Base-by-base conservation (phyloP, 2,888 invertebrate species). In the Troides aeacus region DNA sequence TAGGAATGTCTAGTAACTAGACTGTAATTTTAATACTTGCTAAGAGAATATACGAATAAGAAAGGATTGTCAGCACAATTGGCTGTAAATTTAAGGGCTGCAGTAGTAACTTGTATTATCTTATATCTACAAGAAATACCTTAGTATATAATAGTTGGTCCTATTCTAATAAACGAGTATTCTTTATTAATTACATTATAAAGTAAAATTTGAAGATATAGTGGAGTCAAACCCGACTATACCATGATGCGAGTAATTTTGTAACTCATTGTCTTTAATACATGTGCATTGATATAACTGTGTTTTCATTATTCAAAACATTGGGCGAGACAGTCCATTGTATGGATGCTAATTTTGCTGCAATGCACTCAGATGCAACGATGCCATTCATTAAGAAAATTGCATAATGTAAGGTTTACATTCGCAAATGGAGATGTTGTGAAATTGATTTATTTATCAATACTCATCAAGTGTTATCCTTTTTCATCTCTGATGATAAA, bases 271-370 rank as follows among this genome's bases (percentile, higher is more conserved):
- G 75, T 76, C 78, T 79, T 81, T 79, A 77, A 81, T 79, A 75
- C 77, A 81, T 83, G 79, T 81, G 79, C 81, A 83, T 84, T 80
- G 78, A 83, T 83, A 86, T 80, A 77, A 81, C 78, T 75, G 72
- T 71, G 74, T 78, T 78, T 82, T 82, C 80, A 83, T 79, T 79
- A 76, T 74, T 72, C 72, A 71, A 71, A 74, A 75, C 78, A 77
- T 76, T 71, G 62, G 72, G 70, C 77, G 75, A 77, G 74, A 76
- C 73, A 73, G 72, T 71, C 73, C 70, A 84, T 86, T 85, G 86
- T 86, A 73, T 79, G 72, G 77, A 85, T 86, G 84, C 79, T 84
- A 87, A 87, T 86, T 74, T 74, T 74, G 68, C 73, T 73, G 71
- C 75, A 74, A 81, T 81, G 79, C 76, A 79, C 78, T 79, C 77